Evolutionary conservation across 2,113 vertebrate species (phyloP), one percentile per base, ranked within the genome.

Genomic region (Mormoops blainvillei): DNA sequence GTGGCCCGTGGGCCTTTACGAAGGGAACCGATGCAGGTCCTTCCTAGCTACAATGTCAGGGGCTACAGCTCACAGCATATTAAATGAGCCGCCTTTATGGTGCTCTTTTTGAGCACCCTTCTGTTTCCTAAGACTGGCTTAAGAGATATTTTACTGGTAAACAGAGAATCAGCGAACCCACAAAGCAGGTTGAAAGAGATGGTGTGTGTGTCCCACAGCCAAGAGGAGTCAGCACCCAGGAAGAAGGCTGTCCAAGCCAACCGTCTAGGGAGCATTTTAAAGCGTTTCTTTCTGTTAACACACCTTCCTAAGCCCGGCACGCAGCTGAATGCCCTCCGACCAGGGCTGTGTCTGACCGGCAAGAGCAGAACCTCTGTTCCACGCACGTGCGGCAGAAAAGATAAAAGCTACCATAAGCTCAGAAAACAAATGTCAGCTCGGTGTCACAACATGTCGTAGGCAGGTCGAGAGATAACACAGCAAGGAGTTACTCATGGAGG

Each of bases 161-260:
- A 90, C 20, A 91, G 38, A 97, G 65, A 95, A 91, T 86, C 81
- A 74, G 80, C 38, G 85, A 87, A 94, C 76, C 87, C 24, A 77
- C 52, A 54, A 67, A 89, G 83, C 83, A 81, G 65, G 63, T 38
- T 18, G 19, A 33, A 74, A 94, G 73, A 81, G 54, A 68, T 63
- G 2, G 38, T 38, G 43, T 28, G 36, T 61, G 0, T 89, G 94
- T 3, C 63, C 22, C 11, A 38, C 16, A 91, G 70, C 56, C 43
- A 67, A 67, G 63, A 88, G n/a, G 43, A 38, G 18, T 78, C 70
- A 43, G 43, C 56, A 52, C 36, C 6, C 5, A 67, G 50, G 15
- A 90, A 48, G 31, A 48, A 86, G 36, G 4, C 24, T 7, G 15
- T 65, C 8, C 7, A 58, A 41, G 74, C 43, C 43, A 90, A 63